A percentile compares a stretch with the other conserved stretches of the same genome.
Conservation (phyloP, 1,140 invertebrate genomes). For the Papilio polyxenes region DNA sequence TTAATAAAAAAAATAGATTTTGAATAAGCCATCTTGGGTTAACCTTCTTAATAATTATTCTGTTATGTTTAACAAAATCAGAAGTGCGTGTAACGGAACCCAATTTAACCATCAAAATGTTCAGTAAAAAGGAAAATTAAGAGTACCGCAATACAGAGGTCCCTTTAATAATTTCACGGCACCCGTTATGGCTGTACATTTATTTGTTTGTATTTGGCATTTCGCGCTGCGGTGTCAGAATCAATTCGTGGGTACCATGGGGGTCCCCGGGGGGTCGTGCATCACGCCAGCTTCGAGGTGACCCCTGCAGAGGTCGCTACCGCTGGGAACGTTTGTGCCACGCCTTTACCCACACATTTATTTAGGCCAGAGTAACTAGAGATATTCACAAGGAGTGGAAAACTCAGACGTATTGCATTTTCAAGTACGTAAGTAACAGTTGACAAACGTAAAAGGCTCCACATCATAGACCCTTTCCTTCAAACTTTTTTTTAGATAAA, state of each 20-base stretch:
- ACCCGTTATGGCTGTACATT: not conserved
- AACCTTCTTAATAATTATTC: not conserved
- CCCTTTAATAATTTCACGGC: not conserved
- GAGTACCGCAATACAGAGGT: not conserved
- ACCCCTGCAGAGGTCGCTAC: slow-evolving; percentile 30
- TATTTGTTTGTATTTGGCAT: slow-evolving; percentile 48
- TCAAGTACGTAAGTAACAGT: not conserved
- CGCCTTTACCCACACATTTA: slow-evolving; percentile 29
- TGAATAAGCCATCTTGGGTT: not conserved
- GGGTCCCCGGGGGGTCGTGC: slow-evolving; percentile 43
- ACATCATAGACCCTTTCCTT: too few species aligned
- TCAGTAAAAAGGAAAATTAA: not conserved
- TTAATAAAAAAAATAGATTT: too few species aligned
- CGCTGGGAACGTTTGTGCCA: slow-evolving; percentile 5
- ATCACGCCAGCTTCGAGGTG: slow-evolving; percentile 40
- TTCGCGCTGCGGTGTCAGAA: slow-evolving; percentile 46
- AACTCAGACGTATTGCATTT: not conserved
- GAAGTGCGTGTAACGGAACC: not conserved
- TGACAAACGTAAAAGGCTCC: not conserved
- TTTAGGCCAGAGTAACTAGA: not conserved
- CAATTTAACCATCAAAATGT: not conserved
- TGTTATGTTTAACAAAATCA: not conserved
- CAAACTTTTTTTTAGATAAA: too few species aligned
- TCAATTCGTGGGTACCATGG: slow-evolving; percentile 47
- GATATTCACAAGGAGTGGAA: not conserved